Base-by-base conservation (phyloP, 2,888 invertebrate species). In the Pharmacophagus antenor region DNA sequence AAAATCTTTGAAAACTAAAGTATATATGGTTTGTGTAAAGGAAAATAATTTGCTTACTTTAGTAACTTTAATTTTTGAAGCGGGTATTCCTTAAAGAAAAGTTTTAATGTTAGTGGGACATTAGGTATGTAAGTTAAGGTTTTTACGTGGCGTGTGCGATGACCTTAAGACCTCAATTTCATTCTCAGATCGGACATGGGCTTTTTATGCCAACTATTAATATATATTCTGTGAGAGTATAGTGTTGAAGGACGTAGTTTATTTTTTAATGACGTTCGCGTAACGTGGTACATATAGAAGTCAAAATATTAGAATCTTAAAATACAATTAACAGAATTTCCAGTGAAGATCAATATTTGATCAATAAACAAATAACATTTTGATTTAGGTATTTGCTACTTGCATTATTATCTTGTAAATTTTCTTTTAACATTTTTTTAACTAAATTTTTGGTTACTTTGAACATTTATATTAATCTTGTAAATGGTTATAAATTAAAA, bases 241-340 rank as follows among this genome's bases (percentile, higher is more conserved):
- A 15, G 4, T 52, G n/a, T 41, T 42, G 12, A 23, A 53, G 52
- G 25, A 42, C 42, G 42, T 23, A 53, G 23, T 41, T 21, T 23
- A 25, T 42, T 17, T 42, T 42, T 42, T 17, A 42, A 42, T 15
- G 17, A 42, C 15, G 42, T 17, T 2, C 42, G 4, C 18, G 41
- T 42, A 17, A 10, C 31, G 2, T 31, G 10, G 31, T n/a, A 42
- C 7, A 17, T 2, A 2, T n/a, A 17, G n/a, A 41, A 17, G 6
- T 0, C 0, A 18, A n/a, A 42, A 42, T 41, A 42, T 42, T 6
- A 6, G 42, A 42, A 17, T 42, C 5, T 17, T 42, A 17, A 42
- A 31, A n/a, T 42, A n/a, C n/a, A 31, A 31, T 31, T 2, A 31
- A 31, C 2, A 31, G 8, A 15, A 31, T 31, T 31, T 10, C 31